Evolutionary conservation across 2,113 vertebrate genomes (phyloP).

Genomic region (Pteropus alecto): DNA sequence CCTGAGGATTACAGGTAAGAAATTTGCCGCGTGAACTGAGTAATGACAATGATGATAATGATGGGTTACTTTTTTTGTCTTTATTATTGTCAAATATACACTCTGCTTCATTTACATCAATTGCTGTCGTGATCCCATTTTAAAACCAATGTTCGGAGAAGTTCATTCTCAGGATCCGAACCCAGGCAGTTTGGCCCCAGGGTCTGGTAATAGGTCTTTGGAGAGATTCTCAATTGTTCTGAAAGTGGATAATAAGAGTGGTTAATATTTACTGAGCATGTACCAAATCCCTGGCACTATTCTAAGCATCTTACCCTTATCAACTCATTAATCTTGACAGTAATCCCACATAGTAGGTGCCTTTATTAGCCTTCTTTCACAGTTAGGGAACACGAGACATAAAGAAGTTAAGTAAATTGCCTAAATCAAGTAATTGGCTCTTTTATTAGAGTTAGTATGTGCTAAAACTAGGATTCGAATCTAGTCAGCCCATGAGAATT

Average conservation of each 20-base stretch:
- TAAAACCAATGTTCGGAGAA: not conserved
- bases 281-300: not conserved
- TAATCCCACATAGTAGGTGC: not conserved
- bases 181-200: not conserved
- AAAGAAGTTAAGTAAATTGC: not conserved
- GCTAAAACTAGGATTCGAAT: constrained; percentile 8
- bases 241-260: not conserved
- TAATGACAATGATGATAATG: not conserved
- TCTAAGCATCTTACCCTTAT: not conserved
- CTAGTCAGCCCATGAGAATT: not conserved
- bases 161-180: not conserved
- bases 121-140: not conserved
- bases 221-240: not conserved
- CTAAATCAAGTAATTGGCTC: not conserved
- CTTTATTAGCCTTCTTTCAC: not conserved
- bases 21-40: not conserved
- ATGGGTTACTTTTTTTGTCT: not conserved
- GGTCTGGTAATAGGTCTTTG: not conserved
- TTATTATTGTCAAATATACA: not conserved
- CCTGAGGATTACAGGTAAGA: not conserved
- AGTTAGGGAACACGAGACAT: not conserved
- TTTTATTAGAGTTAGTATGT: not conserved
- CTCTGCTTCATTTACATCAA: not conserved
- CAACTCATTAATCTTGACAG: not conserved
- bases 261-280: not conserved